Evolutionary conservation across 2,797 vertebrate genomes (phyloP).

Genomic region (Micrastur ruficollis): DNA sequence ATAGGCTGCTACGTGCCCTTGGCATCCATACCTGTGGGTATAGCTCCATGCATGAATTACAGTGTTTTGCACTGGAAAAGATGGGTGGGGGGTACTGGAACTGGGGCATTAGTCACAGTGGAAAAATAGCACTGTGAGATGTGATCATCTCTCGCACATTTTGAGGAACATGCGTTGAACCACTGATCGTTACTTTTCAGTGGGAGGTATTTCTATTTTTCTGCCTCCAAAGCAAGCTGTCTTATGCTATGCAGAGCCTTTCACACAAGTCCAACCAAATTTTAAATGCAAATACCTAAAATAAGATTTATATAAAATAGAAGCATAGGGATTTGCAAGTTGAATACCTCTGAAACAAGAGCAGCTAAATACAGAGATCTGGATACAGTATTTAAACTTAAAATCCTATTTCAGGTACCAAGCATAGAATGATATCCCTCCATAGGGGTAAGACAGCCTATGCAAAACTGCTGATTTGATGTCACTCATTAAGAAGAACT

Average conservation of each 20-base stretch:
- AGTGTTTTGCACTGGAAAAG: neutral
- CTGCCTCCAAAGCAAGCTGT: neutral
- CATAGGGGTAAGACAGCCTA: neutral
- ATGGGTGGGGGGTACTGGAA: neutral
- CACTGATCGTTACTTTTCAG: neutral
- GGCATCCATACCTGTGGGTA: neutral
- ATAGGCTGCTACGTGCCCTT: neutral
- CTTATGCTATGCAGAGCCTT: neutral
- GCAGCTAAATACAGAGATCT: neutral
- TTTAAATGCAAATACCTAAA: constrained; percentile 11
- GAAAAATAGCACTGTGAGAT: neutral
- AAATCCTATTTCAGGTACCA: neutral
- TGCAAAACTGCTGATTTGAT: neutral
- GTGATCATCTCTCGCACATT: neutral
- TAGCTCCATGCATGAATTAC: neutral
- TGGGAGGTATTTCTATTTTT: neutral
- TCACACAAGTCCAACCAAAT: neutral
- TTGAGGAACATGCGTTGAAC: neutral
- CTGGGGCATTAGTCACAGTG: neutral
- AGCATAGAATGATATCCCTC: neutral
- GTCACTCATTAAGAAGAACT: neutral
- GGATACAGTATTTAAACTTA: neutral
- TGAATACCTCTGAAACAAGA: neutral
- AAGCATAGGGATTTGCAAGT: neutral
- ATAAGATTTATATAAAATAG: neutral